Evolutionary conservation across 2,888 invertebrate species (phyloP).

Genomic region (Ellobium chinense): DNA sequence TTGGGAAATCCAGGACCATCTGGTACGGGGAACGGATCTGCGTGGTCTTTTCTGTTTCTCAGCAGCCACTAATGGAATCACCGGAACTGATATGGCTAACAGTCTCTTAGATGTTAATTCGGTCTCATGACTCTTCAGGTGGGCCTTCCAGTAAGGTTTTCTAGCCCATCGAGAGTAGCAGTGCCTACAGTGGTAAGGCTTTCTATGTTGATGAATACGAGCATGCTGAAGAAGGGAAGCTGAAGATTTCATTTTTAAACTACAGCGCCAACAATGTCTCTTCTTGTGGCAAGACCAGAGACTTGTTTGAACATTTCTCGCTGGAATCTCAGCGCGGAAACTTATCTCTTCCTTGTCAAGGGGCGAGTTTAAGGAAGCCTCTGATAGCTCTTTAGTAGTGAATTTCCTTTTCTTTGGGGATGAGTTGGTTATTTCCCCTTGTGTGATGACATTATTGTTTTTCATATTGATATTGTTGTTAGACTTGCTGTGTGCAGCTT

Average conservation of each 20-base stretch:
- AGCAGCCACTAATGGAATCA: background rate
- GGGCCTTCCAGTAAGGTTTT: conserved; percentile 10
- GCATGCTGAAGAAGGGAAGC: background rate
- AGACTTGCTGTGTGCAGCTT: background rate
- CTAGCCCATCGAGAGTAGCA: conserved; percentile 19
- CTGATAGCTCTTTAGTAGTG: background rate
- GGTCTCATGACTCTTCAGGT: background rate
- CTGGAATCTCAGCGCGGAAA: background rate
- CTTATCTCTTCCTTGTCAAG: background rate
- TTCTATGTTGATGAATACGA: conserved; percentile 14
- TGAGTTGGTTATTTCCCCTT: background rate
- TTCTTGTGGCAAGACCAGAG: conserved; percentile 28
- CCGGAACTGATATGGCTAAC: too few relatives aligned
- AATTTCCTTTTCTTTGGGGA: background rate
- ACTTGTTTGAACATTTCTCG: background rate
- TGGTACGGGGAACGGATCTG: conserved; percentile 22
- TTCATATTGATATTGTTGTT: conserved; percentile 24
- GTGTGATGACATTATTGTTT: background rate
- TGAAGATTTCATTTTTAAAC: background rate
- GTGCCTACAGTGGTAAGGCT: conserved; percentile 14
- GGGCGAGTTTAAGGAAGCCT: background rate
- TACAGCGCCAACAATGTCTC: conserved; percentile 36
- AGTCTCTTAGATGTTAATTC: background rate
- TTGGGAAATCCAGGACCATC: conserved; percentile 26
- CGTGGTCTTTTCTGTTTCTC: background rate